Conservation (phyloP, 1,140 invertebrate genomes). For the Drosophila teissieri region DNA sequence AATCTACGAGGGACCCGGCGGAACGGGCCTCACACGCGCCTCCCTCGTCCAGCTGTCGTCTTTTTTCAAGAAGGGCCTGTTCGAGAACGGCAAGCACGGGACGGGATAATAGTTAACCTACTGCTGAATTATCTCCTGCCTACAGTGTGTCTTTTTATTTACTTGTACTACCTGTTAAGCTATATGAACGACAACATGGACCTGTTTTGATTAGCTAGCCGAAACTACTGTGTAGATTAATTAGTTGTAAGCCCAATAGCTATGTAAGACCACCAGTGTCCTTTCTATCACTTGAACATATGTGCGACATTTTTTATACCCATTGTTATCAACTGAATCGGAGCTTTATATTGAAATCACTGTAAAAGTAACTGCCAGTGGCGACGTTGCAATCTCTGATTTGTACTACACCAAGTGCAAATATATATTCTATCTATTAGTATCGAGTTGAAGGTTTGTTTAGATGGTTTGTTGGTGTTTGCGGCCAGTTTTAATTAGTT, state of each 20-base stretch:
- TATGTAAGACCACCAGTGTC: slow-evolving; percentile 73
- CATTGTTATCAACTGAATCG: slow-evolving; percentile 50
- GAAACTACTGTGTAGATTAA: slow-evolving; percentile 23
- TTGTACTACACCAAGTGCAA: slow-evolving; percentile 33
- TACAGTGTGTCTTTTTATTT: slow-evolving; percentile 84
- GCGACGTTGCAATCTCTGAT: slow-evolving; percentile 59
- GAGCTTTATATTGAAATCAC: slow-evolving; percentile 60
- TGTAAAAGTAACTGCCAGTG: slow-evolving; percentile 62
- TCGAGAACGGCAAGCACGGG: slow-evolving; percentile 93
- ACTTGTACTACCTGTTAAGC: slow-evolving; percentile 81
- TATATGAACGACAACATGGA: slow-evolving; percentile 70
- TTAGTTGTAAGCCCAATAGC: slow-evolving; percentile 31
- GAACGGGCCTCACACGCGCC: slow-evolving; percentile 88
- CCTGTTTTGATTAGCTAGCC: slow-evolving; percentile 64
- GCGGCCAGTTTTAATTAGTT: slow-evolving; percentile 68
- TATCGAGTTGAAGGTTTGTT: slow-evolving; percentile 49
- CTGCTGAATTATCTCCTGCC: slow-evolving; percentile 84
- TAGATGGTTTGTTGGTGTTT: slow-evolving; percentile 49
- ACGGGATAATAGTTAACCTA: slow-evolving; percentile 86
- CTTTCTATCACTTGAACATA: slow-evolving; percentile 52
- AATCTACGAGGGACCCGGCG: slow-evolving; percentile 88
- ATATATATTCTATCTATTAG: slow-evolving; percentile 26
- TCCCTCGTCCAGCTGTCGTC: slow-evolving; percentile 91
- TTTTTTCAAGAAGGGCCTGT: slow-evolving; percentile 94
- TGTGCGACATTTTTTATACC: slow-evolving; percentile 34